Base-by-base conservation (phyloP, 2,797 vertebrate species). In the Staurois parvus region DNA sequence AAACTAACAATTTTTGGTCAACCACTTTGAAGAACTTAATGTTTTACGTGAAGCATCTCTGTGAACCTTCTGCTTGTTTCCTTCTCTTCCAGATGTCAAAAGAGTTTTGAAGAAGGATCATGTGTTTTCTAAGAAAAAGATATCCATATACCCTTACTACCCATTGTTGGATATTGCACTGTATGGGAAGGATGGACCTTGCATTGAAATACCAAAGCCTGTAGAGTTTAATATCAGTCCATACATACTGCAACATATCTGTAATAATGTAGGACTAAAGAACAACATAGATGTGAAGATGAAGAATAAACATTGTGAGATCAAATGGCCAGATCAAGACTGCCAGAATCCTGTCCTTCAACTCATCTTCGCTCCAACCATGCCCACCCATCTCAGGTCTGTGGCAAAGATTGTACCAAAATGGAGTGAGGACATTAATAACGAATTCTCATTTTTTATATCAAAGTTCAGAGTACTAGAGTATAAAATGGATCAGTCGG, bases 391-490 rank as follows among this genome's bases (percentile, higher is more conserved):
- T 84, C 93, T 90, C 74, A 91, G 88, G 84, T 85, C 86, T n/a
- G 93, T 88, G 0, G 86, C 64, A 56, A 86, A 24, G 19, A 66
- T 90, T 1, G 88, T 94, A 6, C 95, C 91, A 15, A 68, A 4
- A 2, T 99, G 97, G 98, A 91, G n/a, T 64, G 62, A 86, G n/a
- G 87, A 88, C 0, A 92, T 90, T 17, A 89, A 42, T 0, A 0
- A 72, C 0, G 89, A 85, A 0, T 96, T 98, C 88, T 88, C 88
- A 5, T 13, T 0, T 0, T 85, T 92, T 3, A 87, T 95, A 62
- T 94, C 92, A 2, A 91, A 91, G 76, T 97, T 94, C 59, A 59
- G 74, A 15, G 91, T 92, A n/a, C 89, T 90, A 30, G n/a, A 87
- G 19, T 91, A 87, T 87, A n/a, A 77, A 0, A 68, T 66, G 8